A percentile compares a stretch with the other conserved stretches of the same genome.
These are phyloP conservation scores for Tenebrosternarchus preto DNA, from an alignment of 2,113 vertebrate species.

Conservation along the genomic window DNA sequence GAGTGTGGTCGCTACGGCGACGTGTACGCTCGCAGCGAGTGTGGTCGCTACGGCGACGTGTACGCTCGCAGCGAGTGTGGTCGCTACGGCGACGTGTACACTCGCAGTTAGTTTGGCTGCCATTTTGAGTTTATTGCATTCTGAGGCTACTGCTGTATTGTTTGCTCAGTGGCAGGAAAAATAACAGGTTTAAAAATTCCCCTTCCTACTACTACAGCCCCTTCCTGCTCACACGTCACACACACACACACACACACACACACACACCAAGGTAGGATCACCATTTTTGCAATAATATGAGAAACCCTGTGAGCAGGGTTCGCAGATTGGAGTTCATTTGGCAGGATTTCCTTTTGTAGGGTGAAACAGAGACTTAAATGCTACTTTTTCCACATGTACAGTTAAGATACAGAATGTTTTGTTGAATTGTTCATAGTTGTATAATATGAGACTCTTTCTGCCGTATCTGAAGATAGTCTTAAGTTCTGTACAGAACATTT, in stretches of 20 bases:
- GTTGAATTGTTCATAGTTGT: constrained; percentile 87
- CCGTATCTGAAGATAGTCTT: constrained; percentile 80
- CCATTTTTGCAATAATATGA: constrained; percentile 85
- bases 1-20: constrained; percentile 46
- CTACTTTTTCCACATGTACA: constrained; percentile 81
- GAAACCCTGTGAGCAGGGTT: constrained; percentile 76
- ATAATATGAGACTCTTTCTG: constrained; percentile 81
- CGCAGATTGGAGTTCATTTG: constrained; percentile 77
- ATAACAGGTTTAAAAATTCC: constrained; percentile 25
- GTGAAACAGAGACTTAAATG: constrained; percentile 59
- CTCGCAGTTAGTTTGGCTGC: constrained; percentile 58
- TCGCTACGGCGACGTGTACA: constrained; percentile 68
- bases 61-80: constrained; percentile 64
- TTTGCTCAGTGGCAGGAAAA: constrained; percentile 40
- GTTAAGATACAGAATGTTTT: constrained; percentile 84
- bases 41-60: constrained; percentile 62
- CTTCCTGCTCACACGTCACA: constrained; percentile 16
- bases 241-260: constrained; percentile 43
- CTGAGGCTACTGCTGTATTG: constrained; percentile 62
- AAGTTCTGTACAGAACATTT: constrained; percentile 80
- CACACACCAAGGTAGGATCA: constrained; percentile 64
- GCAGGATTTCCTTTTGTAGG: constrained; percentile 65
- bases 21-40: constrained; percentile 66
- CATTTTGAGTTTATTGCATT: constrained; percentile 78
- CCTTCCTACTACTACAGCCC: constrained; percentile 6